Evolutionary conservation across 2,888 invertebrate species (phyloP), one percentile per base, ranked within the genome.

Genomic region (Heteropelma amictum): DNA sequence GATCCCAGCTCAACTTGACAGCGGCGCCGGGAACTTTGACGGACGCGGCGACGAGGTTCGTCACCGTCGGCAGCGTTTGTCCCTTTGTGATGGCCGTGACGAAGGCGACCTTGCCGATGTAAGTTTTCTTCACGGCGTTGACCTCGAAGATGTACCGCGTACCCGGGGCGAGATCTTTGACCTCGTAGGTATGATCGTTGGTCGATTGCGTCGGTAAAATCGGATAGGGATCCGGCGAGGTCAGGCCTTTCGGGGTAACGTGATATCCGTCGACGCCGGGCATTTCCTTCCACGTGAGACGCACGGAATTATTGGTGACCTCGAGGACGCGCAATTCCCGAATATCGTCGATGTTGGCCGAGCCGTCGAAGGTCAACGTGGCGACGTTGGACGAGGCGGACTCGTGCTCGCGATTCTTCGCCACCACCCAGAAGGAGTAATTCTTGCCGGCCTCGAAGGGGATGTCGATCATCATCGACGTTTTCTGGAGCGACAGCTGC

Each of bases 401-500:
- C 33, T 92, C 91, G 81, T 90, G 90, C 0, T 90, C 90, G 12
- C 89, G 89, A 86, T 95, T 95, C 42, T 91, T 91, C 0, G 95
- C 95, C 4, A 92, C 91, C 4, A 95, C 94, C 93, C 94, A 94
- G 89, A 95, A 94, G 0, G 93, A 92, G 87, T 95, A 95, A 74
- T 92, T 92, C 10, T 86, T 84, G 12, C 92, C 91, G 10, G 92
- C 89, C 42, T 91, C 90, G 72, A 93, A 92, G 28, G 89, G 89
- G 2, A 92, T 91, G 33, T 91, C 90, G 77, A 94, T 90, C 72
- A 91, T 86, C 33, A 92, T 91, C 0, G 90, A 90, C 0, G 91
- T 91, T 33, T 91, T 90, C 10, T 77, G 80, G 1, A 80, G 63
- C 1, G 76, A 64, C 1, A 90, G 80, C 40, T 86, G 89, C 33